phyloP scores from a whole-genome alignment of 2,888 invertebrate genomes.

The Toxonevra muliebris region DNA sequence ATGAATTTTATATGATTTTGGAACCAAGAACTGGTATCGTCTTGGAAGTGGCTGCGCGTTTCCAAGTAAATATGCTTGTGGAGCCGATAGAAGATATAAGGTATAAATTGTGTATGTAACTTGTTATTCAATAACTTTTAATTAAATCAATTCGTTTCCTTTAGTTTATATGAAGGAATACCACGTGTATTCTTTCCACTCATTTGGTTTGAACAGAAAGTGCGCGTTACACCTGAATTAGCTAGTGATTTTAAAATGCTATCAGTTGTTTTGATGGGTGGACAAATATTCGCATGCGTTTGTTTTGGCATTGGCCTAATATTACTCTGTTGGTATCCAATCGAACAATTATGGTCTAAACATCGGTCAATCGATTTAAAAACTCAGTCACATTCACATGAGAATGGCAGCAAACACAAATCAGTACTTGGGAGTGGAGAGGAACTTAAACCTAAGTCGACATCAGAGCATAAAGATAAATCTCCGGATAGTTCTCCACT shows the following conservation, averaged over 20 bases:
- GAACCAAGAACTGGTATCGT: slow-evolving; percentile 82
- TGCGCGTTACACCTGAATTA: slow-evolving; percentile 69
- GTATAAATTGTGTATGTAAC: slow-evolving; percentile 64
- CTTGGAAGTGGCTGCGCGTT: slow-evolving; percentile 77
- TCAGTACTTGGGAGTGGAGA: slow-evolving; percentile 30
- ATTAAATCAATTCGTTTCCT: slow-evolving; percentile 18
- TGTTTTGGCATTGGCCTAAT: slow-evolving; percentile 65
- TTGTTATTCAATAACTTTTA: neutral
- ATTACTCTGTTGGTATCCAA: slow-evolving; percentile 61
- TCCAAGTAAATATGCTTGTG: slow-evolving; percentile 81
- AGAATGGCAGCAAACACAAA: slow-evolving; percentile 47
- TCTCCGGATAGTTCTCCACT: slow-evolving; percentile 55
- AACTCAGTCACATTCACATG: slow-evolving; percentile 37
- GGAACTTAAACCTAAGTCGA: slow-evolving; percentile 48
- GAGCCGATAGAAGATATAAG: slow-evolving; percentile 72
- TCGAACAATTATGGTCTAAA: slow-evolving; percentile 44
- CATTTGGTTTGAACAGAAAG: slow-evolving; percentile 81
- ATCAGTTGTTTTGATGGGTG: slow-evolving; percentile 67
- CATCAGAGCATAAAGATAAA: slow-evolving; percentile 41
- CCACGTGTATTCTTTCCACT: slow-evolving; percentile 78
- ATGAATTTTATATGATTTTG: slow-evolving; percentile 79
- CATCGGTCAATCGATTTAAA: slow-evolving; percentile 46
- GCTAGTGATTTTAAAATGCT: slow-evolving; percentile 68
- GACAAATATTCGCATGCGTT: slow-evolving; percentile 66
- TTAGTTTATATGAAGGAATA: slow-evolving; percentile 73